Evolutionary conservation across 2,113 vertebrate species (phyloP).

Genomic region (Coptodon rendalli): DNA sequence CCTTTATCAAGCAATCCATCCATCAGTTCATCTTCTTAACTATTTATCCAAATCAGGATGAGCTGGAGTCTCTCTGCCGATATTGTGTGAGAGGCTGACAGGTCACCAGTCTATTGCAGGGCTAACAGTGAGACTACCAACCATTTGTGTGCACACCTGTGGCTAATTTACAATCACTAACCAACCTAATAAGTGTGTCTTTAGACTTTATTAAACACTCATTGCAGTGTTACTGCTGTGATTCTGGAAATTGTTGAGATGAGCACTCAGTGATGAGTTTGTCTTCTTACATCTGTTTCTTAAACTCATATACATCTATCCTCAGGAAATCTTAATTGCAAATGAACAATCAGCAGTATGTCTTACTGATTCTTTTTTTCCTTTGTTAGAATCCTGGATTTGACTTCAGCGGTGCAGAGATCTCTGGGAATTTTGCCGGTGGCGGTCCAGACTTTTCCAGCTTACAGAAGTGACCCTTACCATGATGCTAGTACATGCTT

Average conservation of each 20-base stretch:
- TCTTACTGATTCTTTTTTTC: not conserved
- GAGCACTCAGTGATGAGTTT: not conserved
- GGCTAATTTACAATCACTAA: not conserved
- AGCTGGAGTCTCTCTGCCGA: not conserved
- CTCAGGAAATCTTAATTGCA: not conserved
- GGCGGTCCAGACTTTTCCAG: conserved; percentile 94
- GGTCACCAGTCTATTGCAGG: not conserved
- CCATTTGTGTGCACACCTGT: not conserved
- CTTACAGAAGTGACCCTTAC: conserved; percentile 69
- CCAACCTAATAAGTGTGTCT: not conserved
- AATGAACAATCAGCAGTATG: not conserved
- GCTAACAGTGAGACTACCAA: not conserved
- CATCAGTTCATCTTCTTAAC: not conserved
- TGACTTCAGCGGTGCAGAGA: conserved; percentile 97
- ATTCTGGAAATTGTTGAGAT: not conserved
- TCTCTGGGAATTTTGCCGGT: conserved; percentile 92
- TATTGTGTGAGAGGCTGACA: not conserved
- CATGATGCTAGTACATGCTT: not conserved
- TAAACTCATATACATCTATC: not conserved
- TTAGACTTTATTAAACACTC: not conserved
- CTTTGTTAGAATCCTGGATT: conserved; percentile 90
- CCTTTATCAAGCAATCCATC: not conserved
- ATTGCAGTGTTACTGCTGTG: not conserved
- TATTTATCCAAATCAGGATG: not conserved
- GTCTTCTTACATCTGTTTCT: not conserved